A percentile compares a stretch with the other conserved stretches of the same genome.
These are phyloP conservation scores for Caenorhabditis tropicalis DNA, from an alignment of 1,140 invertebrate species.

Conservation along the genomic window DNA sequence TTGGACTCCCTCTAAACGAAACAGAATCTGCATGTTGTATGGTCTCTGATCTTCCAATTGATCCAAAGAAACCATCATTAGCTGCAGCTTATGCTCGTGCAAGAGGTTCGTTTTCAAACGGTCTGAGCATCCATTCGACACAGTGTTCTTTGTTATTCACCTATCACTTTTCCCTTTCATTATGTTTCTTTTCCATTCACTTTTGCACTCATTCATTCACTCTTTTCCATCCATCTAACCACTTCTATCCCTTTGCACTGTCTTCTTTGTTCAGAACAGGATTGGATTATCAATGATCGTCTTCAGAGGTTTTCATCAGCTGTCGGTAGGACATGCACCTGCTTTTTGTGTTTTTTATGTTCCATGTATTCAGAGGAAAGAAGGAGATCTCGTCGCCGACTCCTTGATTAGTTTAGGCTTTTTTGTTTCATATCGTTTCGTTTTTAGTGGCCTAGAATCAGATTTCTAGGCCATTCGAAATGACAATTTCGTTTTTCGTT, in stretches of 20 bases:
- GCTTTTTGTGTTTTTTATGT: slow-evolving; percentile 7
- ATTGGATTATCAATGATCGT: slow-evolving; percentile 45
- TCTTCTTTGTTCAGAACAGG: slow-evolving; percentile 44
- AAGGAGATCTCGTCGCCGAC: slow-evolving; percentile 14
- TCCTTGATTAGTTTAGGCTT: slow-evolving; percentile 31
- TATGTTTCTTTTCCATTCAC: slow-evolving; percentile 31
- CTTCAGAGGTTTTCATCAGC: neutral
- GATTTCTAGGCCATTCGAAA: neutral
- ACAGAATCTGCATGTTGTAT: slow-evolving; percentile 87
- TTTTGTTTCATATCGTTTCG: slow-evolving; percentile 15
- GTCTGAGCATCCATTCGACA: too few species aligned
- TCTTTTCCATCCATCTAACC: neutral
- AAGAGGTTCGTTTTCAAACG: slow-evolving; percentile 74
- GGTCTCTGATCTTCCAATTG: slow-evolving; percentile 82
- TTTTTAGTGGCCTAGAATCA: neutral
- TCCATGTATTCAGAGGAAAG: neutral
- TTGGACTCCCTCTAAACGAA: slow-evolving; percentile 81
- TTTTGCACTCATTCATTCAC: neutral
- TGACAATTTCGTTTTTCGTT: too few species aligned
- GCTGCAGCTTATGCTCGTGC: slow-evolving; percentile 93
- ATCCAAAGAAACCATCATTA: slow-evolving; percentile 77
- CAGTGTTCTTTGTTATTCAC: slow-evolving; percentile 13
- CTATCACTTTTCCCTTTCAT: neutral
- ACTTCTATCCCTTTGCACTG: neutral
- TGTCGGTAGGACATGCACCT: slow-evolving; percentile 22